Base-by-base conservation (phyloP, 2,797 vertebrate species). In the Pelobates cultripes region DNA sequence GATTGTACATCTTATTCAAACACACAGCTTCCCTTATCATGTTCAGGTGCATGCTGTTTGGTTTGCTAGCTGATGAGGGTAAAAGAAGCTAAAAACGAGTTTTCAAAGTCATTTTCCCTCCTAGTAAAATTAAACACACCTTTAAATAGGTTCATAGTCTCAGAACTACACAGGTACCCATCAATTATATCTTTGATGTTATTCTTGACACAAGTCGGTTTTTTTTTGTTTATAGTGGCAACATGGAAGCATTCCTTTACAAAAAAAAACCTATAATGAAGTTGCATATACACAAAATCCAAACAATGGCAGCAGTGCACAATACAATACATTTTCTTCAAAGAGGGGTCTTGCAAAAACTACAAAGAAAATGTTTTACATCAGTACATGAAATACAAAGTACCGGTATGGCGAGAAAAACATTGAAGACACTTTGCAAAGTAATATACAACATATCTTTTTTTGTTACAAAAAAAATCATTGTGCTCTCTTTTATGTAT, bases 161-260 rank as follows among this genome's bases (percentile, higher is more conserved):
- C 42, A 60, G 42, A 74, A 43, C 79, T 4, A 42, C 28, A 28
- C 28, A 28, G 28, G 28, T 1, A 67, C 69, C 72, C 72, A 80
- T 75, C 64, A 69, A 42, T 61, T 66, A 5, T 44, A 44, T 80
- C 47, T 80, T 80, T 80, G 79, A 80, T 66, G 79, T 45, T 69
- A 73, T 28, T 57, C 42, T 78, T 55, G 12, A 51, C 5, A 51
- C 47, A 51, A 51, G 10, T 55, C 66, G 28, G 14, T 28, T 28
- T 28, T 28, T 28, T 17, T 69, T 53, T 68, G 64, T 75, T 80
- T 80, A 80, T 53, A n/a, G 44, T 44, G 64, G 15, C 43, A 57
- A 3, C n/a, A 69, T 60, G 78, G 71, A 28, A 40, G 61, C 2
- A 17, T 64, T 64, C 6, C 61, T 51, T 51, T 51, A 28, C 61